Evolutionary conservation across 2,113 vertebrate genomes (phyloP), one percentile per base, ranked within the genome.

Genomic region (Blennius ocellaris): DNA sequence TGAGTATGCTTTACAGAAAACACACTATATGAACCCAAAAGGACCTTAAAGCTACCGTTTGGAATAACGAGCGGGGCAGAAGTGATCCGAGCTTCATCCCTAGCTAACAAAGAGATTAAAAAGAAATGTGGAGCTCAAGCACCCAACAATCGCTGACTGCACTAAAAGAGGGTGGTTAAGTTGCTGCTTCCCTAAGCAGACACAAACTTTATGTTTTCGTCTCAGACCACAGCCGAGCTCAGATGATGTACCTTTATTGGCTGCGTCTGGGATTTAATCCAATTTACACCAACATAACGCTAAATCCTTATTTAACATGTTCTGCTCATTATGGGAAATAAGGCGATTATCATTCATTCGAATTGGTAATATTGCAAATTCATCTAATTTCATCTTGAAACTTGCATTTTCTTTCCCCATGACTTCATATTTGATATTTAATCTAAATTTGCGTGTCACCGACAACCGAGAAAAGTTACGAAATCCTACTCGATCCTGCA

Each of bases 61-160:
- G 69, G 85, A 86, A 84, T 90, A 88, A 89, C 83, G 82, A 91
- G 89, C 55, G 5, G 59, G 75, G 78, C 61, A 65, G 84, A 78
- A 82, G 77, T 75, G 83, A 86, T 85, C 78, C 60, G 39, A 71
- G 49, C 78, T 85, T 88, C 73, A 86, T 86, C 85, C 76, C 81
- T 73, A 84, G 78, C 78, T 30, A 87, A 83, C 78, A 90, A 89
- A 91, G 88, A 78, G 86, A 92, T 92, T 91, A 90, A 85, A 92
- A 88, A 89, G 83, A 83, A 87, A 83, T 67, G 82, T 80, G 78
- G 77, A 83, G 87, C 81, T 86, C 70, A 77, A 85, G 80, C 79
- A 78, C 57, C 65, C 49, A 36, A 49, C 80, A 81, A 76, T 69
- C 47, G 89, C 90, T 92, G 90, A 92, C 91, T 85, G 71, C 30